Base-by-base conservation (phyloP, 2,888 invertebrate species). In the Torymus aiolomorphi region DNA sequence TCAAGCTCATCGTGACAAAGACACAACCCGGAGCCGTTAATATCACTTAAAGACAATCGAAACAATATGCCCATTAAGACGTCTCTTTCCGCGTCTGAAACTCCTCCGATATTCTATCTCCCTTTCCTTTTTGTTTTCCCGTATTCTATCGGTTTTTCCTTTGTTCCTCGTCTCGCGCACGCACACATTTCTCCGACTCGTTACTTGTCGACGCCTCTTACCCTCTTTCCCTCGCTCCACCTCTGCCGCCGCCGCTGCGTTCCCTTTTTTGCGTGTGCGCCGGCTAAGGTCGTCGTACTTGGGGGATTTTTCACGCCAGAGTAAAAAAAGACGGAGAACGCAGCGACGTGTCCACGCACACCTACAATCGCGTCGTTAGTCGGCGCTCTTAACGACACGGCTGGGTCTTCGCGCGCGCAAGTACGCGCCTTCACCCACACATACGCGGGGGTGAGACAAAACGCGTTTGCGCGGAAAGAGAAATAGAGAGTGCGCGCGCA, bases 11-110 rank as follows among this genome's bases (percentile, higher is more conserved):
- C 49, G 52, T 14, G 12, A 42, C 12, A 62, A 49, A 62, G 62
- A 54, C 59, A 54, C 12, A 57, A 24, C 56, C 4, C 31, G 52
- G 65, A 20, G 14, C 59, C 56, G 42, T 75, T 52, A 62, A 73
- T 73, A 56, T 62, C 18, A 70, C 18, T 52, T 54, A 13, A 63
- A 20, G 56, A 62, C 72, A 81, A 81, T 76, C 63, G 69, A 75
- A 76, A 81, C 73, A 81, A 81, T 76, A 76, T 49, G 59, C 16
- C 59, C 78, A 76, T 78, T 78, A 79, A 79, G 20, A 42, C 54
- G 54, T 54, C 49, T 51, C 63, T 73, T 70, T 70, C 69, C 65
- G 65, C 56, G 52, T 63, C 49, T 59, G 10, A 63, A 62, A 49
- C 51, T 20, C 20, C 16, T 31, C 31, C 20, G 20, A 20, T 20